Percentiles rank a stretch among this genome's conserved stretches.
Evolutionary conservation across 1,140 invertebrate genomes (phyloP).

Genomic region (Sitophilus oryzae): DNA sequence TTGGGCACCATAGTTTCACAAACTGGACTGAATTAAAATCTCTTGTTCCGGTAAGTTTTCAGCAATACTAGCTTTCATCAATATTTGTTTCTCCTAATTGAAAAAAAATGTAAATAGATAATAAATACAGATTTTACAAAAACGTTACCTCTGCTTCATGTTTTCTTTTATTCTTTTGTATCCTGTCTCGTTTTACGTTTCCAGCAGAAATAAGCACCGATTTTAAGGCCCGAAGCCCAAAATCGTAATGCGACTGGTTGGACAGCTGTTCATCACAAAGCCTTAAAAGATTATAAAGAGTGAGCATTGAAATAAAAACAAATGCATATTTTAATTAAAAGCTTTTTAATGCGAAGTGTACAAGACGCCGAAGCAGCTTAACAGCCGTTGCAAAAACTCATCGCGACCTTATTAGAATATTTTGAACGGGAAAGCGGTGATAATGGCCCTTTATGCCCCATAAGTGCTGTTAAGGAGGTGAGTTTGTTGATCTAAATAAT

Average conservation of each 20-base stretch:
- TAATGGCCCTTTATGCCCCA: too few relatives aligned
- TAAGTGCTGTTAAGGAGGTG: too few relatives aligned
- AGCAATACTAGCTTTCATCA: constrained; percentile 87
- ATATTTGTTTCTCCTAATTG: constrained; percentile 61
- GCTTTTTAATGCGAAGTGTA: too few relatives aligned
- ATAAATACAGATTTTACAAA: not conserved
- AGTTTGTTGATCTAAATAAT: too few relatives aligned
- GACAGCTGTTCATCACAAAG: constrained; percentile 97
- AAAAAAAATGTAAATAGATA: not conserved
- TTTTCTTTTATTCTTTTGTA: constrained; percentile 89
- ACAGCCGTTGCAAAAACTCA: too few relatives aligned
- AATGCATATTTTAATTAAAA: too few relatives aligned
- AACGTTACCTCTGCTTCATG: constrained; percentile 57
- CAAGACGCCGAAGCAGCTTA: too few relatives aligned
- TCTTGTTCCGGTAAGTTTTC: constrained; percentile 96
- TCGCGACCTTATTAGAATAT: too few relatives aligned
- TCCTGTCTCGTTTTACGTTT: constrained; percentile 96
- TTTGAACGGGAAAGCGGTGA: too few relatives aligned
- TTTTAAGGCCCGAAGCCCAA: constrained; percentile 91
- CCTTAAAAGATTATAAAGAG: constrained; percentile 57
- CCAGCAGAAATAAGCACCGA: constrained; percentile 96
- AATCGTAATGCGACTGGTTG: constrained; percentile 99
- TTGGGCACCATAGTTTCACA: constrained; percentile 99
- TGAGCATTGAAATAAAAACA: too few relatives aligned
- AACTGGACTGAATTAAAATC: constrained; percentile 97